Conservation (phyloP, 2,113 vertebrate genomes). For the Trichechus manatus region DNA sequence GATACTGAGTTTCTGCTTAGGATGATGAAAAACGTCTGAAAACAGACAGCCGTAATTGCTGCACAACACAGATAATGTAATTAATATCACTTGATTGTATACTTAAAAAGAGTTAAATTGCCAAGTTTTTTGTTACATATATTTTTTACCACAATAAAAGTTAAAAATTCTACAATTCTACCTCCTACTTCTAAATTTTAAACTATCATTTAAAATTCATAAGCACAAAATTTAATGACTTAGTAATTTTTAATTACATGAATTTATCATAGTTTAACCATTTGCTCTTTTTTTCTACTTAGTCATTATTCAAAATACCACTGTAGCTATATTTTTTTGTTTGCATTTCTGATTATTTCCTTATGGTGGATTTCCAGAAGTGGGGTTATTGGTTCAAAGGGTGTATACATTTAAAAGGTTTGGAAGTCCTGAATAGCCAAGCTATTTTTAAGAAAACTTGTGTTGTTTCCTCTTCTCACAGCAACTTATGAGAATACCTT, state of each 20-base stretch:
- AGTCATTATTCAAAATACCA: neutral
- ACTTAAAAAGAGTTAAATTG: neutral
- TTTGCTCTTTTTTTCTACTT: neutral
- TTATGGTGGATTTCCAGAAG: neutral
- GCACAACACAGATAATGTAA: neutral
- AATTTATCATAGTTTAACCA: neutral
- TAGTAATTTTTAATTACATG: neutral
- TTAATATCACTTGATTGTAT: neutral
- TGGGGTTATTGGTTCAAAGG: too few relatives aligned
- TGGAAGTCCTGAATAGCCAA: neutral
- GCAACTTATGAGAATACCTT: neutral
- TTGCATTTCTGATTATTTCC: neutral
- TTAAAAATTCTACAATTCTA: neutral
- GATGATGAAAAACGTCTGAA: too few relatives aligned
- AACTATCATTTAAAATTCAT: slow-evolving; percentile 26
- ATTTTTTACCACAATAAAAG: too few relatives aligned
- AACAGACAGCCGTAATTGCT: neutral
- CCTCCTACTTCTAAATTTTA: neutral
- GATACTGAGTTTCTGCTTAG: too few relatives aligned
- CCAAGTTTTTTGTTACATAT: too few relatives aligned
- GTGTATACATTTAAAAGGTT: neutral
- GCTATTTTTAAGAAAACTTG: neutral
- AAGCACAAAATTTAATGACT: neutral
- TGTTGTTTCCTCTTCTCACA: neutral
- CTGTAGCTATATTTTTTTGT: neutral